Evolutionary conservation across 2,888 invertebrate species (phyloP).

Genomic region (Peribatodes rhomboidaria): DNA sequence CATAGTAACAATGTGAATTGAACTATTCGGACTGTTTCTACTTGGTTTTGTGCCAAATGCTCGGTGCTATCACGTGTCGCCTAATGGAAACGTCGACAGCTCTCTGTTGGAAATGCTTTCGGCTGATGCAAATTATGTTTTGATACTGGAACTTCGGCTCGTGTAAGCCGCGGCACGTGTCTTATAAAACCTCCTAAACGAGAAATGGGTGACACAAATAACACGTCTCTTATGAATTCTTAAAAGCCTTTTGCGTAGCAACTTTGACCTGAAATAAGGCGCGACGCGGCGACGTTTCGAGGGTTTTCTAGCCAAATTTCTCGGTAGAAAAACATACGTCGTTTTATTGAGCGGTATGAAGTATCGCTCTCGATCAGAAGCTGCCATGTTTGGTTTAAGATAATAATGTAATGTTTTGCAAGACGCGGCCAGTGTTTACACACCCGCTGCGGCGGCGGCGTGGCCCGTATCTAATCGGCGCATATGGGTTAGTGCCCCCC

Average conservation of each 20-base stretch:
- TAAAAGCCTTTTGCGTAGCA: conserved; percentile 24
- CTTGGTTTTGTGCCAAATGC: conserved; percentile 62
- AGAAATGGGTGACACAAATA: conserved; percentile 22
- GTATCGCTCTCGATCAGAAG: conserved; percentile 35
- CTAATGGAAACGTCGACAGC: conserved; percentile 55
- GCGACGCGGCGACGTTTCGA: conserved; percentile 7
- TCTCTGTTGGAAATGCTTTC: conserved; percentile 49
- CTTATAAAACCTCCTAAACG: conserved; percentile 13
- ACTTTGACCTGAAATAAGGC: conserved; percentile 28
- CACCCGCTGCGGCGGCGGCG: conserved; percentile 56
- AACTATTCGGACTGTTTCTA: conserved; percentile 47
- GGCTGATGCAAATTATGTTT: conserved; percentile 39
- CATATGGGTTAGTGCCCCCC: conserved; percentile 84
- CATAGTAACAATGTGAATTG: conserved; percentile 30
- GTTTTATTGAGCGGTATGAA: conserved; percentile 1
- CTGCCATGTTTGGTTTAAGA: conserved; percentile 42
- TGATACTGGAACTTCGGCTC: conserved; percentile 17
- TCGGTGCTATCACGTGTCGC: conserved; percentile 50
- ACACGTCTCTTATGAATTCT: conserved; percentile 29
- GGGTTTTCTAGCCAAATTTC: conserved; percentile 14
- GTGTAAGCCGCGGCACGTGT: conserved; percentile 18
- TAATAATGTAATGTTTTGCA: conserved; percentile 58
- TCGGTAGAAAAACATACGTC: conserved; percentile 9
- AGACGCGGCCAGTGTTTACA: conserved; percentile 62
- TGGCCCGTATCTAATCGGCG: conserved; percentile 79